A percentile compares a stretch with the other conserved stretches of the same genome.
These are phyloP conservation scores for Bembecia ichneumoniformis DNA, from an alignment of 2,888 invertebrate genomes.

Conservation along the genomic window DNA sequence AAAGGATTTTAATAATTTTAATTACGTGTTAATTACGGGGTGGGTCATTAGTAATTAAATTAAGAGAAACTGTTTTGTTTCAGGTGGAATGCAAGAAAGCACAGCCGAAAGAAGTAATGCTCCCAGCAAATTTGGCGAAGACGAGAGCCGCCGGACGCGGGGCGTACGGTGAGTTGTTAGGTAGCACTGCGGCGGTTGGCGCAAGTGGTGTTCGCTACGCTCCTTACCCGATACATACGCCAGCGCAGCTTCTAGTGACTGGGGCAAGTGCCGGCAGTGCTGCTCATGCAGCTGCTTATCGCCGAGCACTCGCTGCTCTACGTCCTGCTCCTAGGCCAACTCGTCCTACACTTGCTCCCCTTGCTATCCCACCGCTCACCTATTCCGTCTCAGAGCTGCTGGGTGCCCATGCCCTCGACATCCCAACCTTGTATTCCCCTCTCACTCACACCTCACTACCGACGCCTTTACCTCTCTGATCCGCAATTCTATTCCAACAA, in stretches of 20 bases:
- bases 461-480: slow-evolving; percentile 64
- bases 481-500: slow-evolving; percentile 65
- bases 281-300: slow-evolving; percentile 51
- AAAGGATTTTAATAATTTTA: neutral
- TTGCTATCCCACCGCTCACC: slow-evolving; percentile 54
- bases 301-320: slow-evolving; percentile 57
- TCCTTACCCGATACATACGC: slow-evolving; percentile 73
- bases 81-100: slow-evolving; percentile 99
- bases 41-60: neutral
- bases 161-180: slow-evolving; percentile 98
- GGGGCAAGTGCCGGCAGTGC: slow-evolving; percentile 44
- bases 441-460: slow-evolving; percentile 78
- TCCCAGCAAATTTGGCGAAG: slow-evolving; percentile 96
- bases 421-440: slow-evolving; percentile 77
- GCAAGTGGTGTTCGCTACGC: slow-evolving; percentile 74
- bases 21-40: no score
- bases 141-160: slow-evolving; percentile 95
- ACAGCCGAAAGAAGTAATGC: slow-evolving; percentile 99
- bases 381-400: slow-evolving; percentile 72
- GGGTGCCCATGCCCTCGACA: slow-evolving; percentile 79
- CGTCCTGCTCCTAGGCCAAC: slow-evolving; percentile 53
- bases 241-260: slow-evolving; percentile 58
- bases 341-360: slow-evolving; percentile 50
- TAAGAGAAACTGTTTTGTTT: slow-evolving; percentile 29
- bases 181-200: slow-evolving; percentile 76